Evolutionary conservation across 2,113 vertebrate species (phyloP).

Genomic region (Pseudonaja textilis): DNA sequence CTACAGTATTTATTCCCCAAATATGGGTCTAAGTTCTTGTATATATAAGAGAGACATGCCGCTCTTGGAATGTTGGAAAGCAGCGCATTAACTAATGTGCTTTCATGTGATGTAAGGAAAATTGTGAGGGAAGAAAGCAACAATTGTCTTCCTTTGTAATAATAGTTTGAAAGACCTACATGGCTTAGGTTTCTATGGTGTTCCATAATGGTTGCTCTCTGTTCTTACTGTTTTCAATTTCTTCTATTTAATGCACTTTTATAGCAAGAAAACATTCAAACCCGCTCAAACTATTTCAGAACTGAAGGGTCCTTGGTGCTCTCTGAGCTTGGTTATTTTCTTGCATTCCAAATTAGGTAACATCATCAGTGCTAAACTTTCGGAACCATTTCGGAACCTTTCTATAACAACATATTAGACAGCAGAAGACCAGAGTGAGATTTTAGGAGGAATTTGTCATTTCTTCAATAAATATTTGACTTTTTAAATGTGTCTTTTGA

Average conservation of each 20-base stretch:
- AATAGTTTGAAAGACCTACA: not conserved
- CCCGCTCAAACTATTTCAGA: not conserved
- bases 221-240: not conserved
- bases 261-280: not conserved
- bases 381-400: not conserved
- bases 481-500: not conserved
- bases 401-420: not conserved
- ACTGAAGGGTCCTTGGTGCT: not conserved
- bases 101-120: not conserved
- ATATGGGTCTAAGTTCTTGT: not conserved
- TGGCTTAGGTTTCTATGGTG: not conserved
- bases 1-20: not conserved
- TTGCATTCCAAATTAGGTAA: not conserved
- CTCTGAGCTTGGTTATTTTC: not conserved
- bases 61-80: not conserved
- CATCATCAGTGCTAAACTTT: not conserved
- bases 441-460: not conserved
- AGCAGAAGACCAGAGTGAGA: not conserved
- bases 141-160: not conserved
- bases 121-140: not conserved
- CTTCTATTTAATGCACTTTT: not conserved
- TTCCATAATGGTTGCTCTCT: not conserved
- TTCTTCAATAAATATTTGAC: not conserved
- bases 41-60: not conserved
- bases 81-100: not conserved